Percentiles rank a stretch among this genome's conserved stretches.
Evolutionary conservation across 2,113 vertebrate genomes (phyloP).

Genomic region (Microtus oregoni): DNA sequence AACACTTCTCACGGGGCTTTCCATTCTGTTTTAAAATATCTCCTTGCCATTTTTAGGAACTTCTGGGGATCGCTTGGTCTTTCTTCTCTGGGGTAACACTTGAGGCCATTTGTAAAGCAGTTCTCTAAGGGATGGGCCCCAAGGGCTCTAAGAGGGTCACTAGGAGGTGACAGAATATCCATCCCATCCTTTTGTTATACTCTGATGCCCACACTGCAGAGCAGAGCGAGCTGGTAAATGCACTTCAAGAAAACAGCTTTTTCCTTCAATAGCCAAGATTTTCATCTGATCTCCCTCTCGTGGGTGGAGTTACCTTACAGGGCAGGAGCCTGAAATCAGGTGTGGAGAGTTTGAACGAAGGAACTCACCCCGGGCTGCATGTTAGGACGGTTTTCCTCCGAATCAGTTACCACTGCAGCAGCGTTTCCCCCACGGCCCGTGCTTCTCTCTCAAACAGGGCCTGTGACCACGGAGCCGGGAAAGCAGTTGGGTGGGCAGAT

Average conservation of each 20-base stretch:
- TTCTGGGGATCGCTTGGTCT: not conserved
- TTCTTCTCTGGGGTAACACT: not conserved
- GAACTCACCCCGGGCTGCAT: not conserved
- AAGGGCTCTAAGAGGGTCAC: not conserved
- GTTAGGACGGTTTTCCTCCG: not conserved
- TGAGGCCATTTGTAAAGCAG: not conserved
- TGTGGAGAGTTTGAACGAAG: not conserved
- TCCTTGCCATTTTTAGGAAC: conserved; percentile 2
- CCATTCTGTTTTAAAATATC: not conserved
- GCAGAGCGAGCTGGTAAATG: not conserved
- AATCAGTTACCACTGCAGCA: not conserved
- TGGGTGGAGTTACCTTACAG: not conserved
- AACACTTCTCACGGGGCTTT: not conserved
- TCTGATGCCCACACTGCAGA: not conserved
- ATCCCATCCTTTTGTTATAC: not conserved
- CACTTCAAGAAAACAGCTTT: not conserved
- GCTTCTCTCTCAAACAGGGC: not conserved
- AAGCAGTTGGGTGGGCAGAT: not conserved
- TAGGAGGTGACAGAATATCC: not conserved
- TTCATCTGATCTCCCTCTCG: not conserved
- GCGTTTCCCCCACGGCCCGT: not conserved
- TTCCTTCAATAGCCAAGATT: not conserved
- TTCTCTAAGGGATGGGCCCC: not conserved
- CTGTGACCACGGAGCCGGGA: not conserved
- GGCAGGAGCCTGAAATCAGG: not conserved